Evolutionary conservation across 2,888 invertebrate species (phyloP), one percentile per base, ranked within the genome.

Genomic region (Cataglyphis cursor): DNA sequence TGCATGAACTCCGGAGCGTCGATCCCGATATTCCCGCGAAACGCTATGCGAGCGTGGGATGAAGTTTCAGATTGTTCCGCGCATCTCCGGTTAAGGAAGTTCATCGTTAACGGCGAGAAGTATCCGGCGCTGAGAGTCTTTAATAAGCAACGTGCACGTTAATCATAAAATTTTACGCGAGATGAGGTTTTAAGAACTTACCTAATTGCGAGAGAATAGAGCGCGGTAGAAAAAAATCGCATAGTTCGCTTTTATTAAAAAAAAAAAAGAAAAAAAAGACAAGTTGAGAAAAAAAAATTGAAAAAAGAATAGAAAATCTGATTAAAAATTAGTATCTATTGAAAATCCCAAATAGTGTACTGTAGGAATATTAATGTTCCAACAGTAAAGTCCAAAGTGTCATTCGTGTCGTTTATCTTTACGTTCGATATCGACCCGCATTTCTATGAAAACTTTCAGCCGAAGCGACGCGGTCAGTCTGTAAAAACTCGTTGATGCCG

Each of bases 41-140:
- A 41, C n/a, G 12, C 54, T 59, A 59, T 18, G 59, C 1, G 59
- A 57, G 10, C 68, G 35, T 35, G n/a, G 38, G 62, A 6, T 21
- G 28, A 78, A 70, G 78, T 66, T 70, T 80, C 35, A 35, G 59
- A 72, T 61, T 72, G 59, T 80, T 35, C 44, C 59, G 44, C 15
- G 44, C 31, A 24, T 65, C 51, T 44, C n/a, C 35, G 51, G 35
- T 65, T 65, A 38, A n/a, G 28, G n/a, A 76, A 66, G 65, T 76
- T 76, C 12, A 28, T 48, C 18, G 35, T 75, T 75, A 62, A 75
- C 64, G n/a, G 15, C 38, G n/a, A 24, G 24, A 75, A 31, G 12
- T 24, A 61, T 61, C 10, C 18, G 8, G 51, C 3, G 2, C 8
- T 21, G 44, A 51, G n/a, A 44, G 35, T 59, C 31, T 48, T 48